phyloP scores from a whole-genome alignment of 2,888 invertebrate genomes.

The Dicranocentrus wangi region DNA sequence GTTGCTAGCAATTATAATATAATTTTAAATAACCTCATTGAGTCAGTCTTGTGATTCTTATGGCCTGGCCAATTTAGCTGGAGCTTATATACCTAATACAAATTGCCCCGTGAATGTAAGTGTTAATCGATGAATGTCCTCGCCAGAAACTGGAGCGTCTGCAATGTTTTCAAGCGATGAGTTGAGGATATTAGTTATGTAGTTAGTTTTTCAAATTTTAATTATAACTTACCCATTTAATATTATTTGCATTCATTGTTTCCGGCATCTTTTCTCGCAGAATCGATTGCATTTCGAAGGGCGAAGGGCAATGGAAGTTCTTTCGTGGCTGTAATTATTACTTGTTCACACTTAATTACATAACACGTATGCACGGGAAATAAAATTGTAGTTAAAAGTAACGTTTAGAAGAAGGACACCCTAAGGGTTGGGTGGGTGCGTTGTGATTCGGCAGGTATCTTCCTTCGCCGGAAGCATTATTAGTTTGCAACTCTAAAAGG shows the following conservation, averaged over 20 bases:
- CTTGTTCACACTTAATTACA: background rate
- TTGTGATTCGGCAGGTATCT: constrained; percentile 79
- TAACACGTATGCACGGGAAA: background rate
- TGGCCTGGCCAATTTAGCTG: background rate
- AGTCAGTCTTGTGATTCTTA: background rate
- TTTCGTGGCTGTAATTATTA: constrained; percentile 76
- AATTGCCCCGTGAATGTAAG: constrained; percentile 52
- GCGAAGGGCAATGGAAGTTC: constrained; percentile 81
- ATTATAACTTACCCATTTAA: constrained; percentile 68
- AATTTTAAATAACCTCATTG: background rate
- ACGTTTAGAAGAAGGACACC: constrained; percentile 85
- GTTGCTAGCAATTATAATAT: background rate
- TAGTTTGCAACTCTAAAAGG: too few relatives aligned
- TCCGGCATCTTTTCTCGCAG: constrained; percentile 81
- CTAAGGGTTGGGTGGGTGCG: constrained; percentile 80
- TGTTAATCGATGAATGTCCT: constrained; percentile 58
- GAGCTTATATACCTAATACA: constrained; percentile 2
- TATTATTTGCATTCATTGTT: constrained; percentile 76
- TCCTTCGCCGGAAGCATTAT: constrained; percentile 73
- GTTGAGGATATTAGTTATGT: background rate
- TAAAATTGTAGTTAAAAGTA: background rate
- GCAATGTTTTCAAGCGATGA: background rate
- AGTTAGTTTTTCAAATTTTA: constrained; percentile 40
- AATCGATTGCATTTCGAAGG: constrained; percentile 81
- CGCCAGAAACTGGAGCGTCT: constrained; percentile 64